These are phyloP conservation scores for Pachymerium ferrugineum DNA, from an alignment of 2,888 invertebrate species.

Conservation along the genomic window DNA sequence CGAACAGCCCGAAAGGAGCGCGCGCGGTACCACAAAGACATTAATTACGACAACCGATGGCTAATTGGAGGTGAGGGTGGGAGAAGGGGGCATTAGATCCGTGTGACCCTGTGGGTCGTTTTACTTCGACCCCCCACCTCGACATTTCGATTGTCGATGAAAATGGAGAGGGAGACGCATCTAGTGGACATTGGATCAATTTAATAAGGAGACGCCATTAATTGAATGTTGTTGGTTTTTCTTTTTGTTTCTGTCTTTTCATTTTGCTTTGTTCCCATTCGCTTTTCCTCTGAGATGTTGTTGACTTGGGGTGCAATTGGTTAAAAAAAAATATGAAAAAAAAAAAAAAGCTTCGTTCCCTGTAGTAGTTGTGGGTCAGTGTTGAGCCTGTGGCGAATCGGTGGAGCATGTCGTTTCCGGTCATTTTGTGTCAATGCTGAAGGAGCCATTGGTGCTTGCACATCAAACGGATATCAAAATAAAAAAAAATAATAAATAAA, in stretches of 20 bases:
- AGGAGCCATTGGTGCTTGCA: slow-evolving; percentile 7
- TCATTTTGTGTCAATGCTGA: slow-evolving; percentile 24
- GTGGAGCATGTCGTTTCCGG: slow-evolving; percentile 23
- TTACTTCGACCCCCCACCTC: not conserved
- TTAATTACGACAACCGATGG: slow-evolving; percentile 17
- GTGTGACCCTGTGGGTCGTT: slow-evolving; percentile 15
- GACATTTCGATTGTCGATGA: slow-evolving; percentile 9
- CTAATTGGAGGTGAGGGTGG: slow-evolving; percentile 17
- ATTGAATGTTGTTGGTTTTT: not conserved
- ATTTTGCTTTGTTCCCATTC: not conserved
- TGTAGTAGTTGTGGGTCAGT: slow-evolving; percentile 18
- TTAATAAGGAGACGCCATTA: slow-evolving; percentile 7
- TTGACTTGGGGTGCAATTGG: slow-evolving; percentile 19
- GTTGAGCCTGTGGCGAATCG: slow-evolving; percentile 23
- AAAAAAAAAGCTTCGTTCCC: slow-evolving; percentile 6
- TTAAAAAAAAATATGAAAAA: not conserved
- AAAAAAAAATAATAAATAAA: slow-evolving; percentile 20
- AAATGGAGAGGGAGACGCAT: not conserved
- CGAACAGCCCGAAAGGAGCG: not conserved
- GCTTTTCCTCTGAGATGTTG: slow-evolving; percentile 27
- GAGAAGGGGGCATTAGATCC: not conserved
- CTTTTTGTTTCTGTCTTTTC: not conserved
- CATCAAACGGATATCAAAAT: slow-evolving; percentile 17
- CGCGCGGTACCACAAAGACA: slow-evolving; percentile 23
- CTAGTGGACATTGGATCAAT: slow-evolving; percentile 11